Evolutionary conservation across 2,888 invertebrate species (phyloP), one percentile per base, ranked within the genome.

Genomic region (Pollenia angustigena): DNA sequence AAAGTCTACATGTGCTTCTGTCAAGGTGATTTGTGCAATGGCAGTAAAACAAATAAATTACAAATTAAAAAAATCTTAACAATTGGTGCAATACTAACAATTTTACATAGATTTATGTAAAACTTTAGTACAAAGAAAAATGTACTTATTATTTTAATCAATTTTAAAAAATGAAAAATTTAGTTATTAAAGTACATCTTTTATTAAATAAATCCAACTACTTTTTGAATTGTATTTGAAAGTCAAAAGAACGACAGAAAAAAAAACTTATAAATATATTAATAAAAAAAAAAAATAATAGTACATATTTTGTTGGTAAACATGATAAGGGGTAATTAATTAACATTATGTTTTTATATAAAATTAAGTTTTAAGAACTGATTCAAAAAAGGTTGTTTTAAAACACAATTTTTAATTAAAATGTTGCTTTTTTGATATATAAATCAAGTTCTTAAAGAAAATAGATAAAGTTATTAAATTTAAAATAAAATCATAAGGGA

Each of bases 1-100:
- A 96, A 96, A 91, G 97, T 98, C 0, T 96, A 96, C 91, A 97
- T 98, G 96, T 98, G 98, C 91, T 97, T 98, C 91, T 98, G 98
- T 90, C 95, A 95, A 90, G 98, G 98, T 7, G 98, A 98, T 93
- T 94, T 98, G 50, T 98, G 98, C 92, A 98, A 98, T 78, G 81
- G 75, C 23, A 78, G 87, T 16, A 64, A 68, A 56, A 64, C 74
- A 23, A 80, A 74, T 68, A 42, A 69, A 79, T 42, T 68, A 11
- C 48, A 84, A 78, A 42, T 78, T 44, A 78, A 68, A 32, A 56
- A 78, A 69, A 68, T 84, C 14, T 3, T 76, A 60, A 62, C 56
- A 50, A 66, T 81, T 16, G 76, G 81, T 84, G 81, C 74, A 78
- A 52, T 84, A 68, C 4, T 84, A 46, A 62, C 68, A 42, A 10